Evolutionary conservation across 1,140 invertebrate genomes (phyloP), one percentile per base, ranked within the genome.

Genomic region (Rhyacophila brunnea): DNA sequence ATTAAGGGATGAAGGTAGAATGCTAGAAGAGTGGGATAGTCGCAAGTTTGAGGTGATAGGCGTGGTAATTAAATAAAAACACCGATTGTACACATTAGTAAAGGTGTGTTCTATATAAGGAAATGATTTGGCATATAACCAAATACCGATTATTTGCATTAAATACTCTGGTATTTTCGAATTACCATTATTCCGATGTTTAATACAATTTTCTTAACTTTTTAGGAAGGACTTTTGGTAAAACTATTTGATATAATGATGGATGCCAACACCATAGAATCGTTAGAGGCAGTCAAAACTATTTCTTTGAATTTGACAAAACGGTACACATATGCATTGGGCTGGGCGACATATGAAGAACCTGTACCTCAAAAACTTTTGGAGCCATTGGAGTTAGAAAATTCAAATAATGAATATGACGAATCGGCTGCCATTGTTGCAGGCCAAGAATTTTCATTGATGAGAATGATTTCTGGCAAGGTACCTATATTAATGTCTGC

Each of bases 401-500:
- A 71, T 1, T 71, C 72, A 1, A 68, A 71, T 60, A 73, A 76
- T 42, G 65, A 77, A 6, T 70, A 77, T 45, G 74, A 77, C 36
- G 69, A 68, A 36, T 72, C 74, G 32, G 70, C 72, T n/a, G 66
- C 68, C 10, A 73, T 79, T 5, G 68, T 80, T 51, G 83, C 87
- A 32, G 92, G 91, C 6, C 94, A 93, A 74, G 92, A 95, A 67
- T 95, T 96, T 77, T 86, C 84, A 34, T 70, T 96, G 15, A 73
- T 95, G 1, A 83, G 84, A 68, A 93, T 91, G 5, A 71, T 81
- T 3, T 84, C 85, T 43, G 92, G 92, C 67, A 93, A 92, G 79
- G 77, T 65, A 17, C 19, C 34, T 35, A 35, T 38, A 20, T 17
- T 17, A 17, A 6, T 32, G 6, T 13, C n/a, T 13, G 6, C 15